These are phyloP conservation scores for Bolinopsis microptera DNA, from an alignment of 37 sponge, comb jelly and placozoan genomes.

Conservation along the genomic window DNA sequence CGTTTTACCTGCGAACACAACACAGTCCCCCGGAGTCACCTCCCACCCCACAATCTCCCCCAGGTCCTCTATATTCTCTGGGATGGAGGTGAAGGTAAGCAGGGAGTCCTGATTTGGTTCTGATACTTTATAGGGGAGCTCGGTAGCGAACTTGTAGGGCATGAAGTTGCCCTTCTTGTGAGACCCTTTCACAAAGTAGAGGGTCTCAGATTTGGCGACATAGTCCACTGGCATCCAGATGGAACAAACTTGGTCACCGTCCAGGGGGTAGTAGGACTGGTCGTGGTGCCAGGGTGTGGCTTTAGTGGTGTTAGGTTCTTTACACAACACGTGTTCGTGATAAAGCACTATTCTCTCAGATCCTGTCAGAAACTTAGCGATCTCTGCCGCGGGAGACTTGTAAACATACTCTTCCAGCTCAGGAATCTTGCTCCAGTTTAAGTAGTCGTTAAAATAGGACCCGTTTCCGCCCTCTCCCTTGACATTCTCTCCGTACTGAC, in stretches of 20 bases:
- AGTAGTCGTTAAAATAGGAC: conserved; percentile 21
- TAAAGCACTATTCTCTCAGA: conserved; percentile 6
- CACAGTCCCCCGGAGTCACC: conserved; percentile 10
- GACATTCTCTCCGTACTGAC: conserved; percentile 12
- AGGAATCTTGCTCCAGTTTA: conserved; percentile 3
- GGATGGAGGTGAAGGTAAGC: not conserved
- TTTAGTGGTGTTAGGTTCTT: not conserved
- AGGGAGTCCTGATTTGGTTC: too few relatives aligned
- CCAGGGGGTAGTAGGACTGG: conserved; percentile 37
- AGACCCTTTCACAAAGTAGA: conserved; percentile 27
- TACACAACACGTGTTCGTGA: conserved; percentile 1
- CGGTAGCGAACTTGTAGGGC: conserved; percentile 38
- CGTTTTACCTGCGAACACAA: conserved; percentile 7
- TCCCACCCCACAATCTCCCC: conserved; percentile 40
- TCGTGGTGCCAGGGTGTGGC: conserved; percentile 47
- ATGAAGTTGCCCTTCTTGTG: conserved; percentile 15
- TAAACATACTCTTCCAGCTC: not conserved
- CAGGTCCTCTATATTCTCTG: not conserved
- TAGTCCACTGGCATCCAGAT: conserved; percentile 34
- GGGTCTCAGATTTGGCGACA: not conserved
- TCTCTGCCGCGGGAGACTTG: conserved; percentile 1
- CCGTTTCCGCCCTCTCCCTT: conserved; percentile 5
- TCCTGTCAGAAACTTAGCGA: conserved; percentile 26
- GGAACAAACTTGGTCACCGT: conserved; percentile 6
- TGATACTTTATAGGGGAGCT: not conserved